These are phyloP conservation scores for Vanacampus margaritifer DNA, from an alignment of 2,113 vertebrate species.

Conservation along the genomic window DNA sequence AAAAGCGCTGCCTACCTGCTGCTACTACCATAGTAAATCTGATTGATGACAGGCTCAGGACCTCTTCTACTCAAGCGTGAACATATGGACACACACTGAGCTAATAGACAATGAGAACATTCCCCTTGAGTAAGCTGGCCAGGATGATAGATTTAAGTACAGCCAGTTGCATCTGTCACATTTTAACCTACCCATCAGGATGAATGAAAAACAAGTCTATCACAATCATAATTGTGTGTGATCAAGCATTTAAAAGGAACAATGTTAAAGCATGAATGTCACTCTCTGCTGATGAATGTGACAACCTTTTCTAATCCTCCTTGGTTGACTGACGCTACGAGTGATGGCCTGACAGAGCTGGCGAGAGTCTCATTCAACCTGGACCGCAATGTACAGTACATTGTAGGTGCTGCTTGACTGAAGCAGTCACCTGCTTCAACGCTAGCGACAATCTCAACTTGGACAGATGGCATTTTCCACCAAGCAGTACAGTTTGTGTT, in stretches of 20 bases:
- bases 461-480: conserved; percentile 9
- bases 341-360: conserved; percentile 30
- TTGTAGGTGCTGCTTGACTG: conserved; percentile 16
- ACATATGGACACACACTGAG: conserved; percentile 42
- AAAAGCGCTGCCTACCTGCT: conserved; percentile 40
- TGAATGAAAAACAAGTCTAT: conserved; percentile 34
- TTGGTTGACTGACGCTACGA: conserved; percentile 18
- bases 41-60: conserved; percentile 52
- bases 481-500: not conserved
- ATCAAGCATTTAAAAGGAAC: conserved; percentile 16
- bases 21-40: conserved; percentile 42
- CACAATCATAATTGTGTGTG: conserved; percentile 25
- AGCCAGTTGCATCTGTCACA: conserved; percentile 40
- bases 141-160: conserved; percentile 33
- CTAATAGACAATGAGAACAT: conserved; percentile 55
- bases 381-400: conserved; percentile 5
- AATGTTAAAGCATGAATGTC: not conserved
- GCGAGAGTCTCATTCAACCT: conserved; percentile 10
- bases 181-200: conserved; percentile 23
- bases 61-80: conserved; percentile 47
- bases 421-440: conserved; percentile 30
- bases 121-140: conserved; percentile 48
- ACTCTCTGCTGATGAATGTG: not conserved
- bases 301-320: conserved; percentile 25
- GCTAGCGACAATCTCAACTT: conserved; percentile 23